Base-by-base conservation (phyloP, 2,797 vertebrate genomes). In the Gephyroberyx darwinii region DNA sequence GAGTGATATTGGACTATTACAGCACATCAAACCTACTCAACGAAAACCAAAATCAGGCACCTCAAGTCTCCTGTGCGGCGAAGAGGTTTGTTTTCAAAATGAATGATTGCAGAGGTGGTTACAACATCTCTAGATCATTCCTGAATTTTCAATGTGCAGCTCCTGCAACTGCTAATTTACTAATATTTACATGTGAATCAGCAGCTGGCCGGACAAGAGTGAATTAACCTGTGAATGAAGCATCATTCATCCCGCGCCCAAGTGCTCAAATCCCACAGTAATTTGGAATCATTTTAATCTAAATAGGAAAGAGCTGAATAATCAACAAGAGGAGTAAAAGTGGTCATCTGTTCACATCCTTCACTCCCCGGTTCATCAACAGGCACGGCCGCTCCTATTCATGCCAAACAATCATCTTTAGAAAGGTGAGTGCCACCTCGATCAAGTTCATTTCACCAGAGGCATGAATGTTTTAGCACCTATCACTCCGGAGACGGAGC, bases 131-230 rank as follows among this genome's bases (percentile, higher is more conserved):
- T 60, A 78, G 59, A 47, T 83, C 53, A 67, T 31, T 69, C 81
- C 71, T 71, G 58, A 80, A 82, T 82, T 20, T 61, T 14, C 75
- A 85, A 89, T 78, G 8, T 65, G 52, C 31, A 10, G 54, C 72
- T 71, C 84, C 26, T 85, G 43, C 13, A 35, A 69, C 76, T 56
- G 58, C 71, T 79, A 51, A 81, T 88, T 80, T 81, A 79, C 81
- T 80, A 86, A 86, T 92, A 91, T 91, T 92, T 91, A 88, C 86
- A 90, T 88, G 58, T 83, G 86, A 89, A 88, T 85, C 84, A 88
- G 84, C 90, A 91, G 89, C 90, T 91, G 90, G 89, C 84, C 84
- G 26, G 67, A 89, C 76, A 89, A 82, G 82, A 89, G 82, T 84
- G 80, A 90, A 92, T 91, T 87, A 93, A 91, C 89, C 87, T 91